Evolutionary conservation across 2,888 invertebrate species (phyloP).

Genomic region (Limnephilus marmoratus): DNA sequence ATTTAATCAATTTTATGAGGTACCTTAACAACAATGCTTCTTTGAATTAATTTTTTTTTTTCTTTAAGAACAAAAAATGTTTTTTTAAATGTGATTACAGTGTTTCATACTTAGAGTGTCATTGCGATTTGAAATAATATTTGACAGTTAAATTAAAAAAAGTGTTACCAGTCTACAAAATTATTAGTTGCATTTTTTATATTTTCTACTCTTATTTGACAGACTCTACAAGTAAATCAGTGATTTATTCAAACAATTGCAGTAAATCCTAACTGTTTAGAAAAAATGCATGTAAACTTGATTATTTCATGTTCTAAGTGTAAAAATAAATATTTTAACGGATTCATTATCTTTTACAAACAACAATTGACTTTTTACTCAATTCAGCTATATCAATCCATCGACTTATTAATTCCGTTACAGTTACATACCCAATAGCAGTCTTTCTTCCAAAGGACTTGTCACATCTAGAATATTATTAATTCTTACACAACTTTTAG

Average conservation of each 20-base stretch:
- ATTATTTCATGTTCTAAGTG: neutral
- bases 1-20: too few relatives aligned
- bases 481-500: neutral
- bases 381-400: neutral
- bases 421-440: neutral
- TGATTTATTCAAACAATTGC: neutral
- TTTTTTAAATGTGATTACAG: too few relatives aligned
- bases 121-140: too few relatives aligned
- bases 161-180: too few relatives aligned
- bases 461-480: neutral
- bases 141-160: too few relatives aligned
- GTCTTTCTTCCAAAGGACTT: conserved; percentile 30
- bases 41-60: too few relatives aligned
- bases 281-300: neutral
- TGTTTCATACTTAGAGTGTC: too few relatives aligned
- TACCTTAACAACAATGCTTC: too few relatives aligned
- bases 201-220: too few relatives aligned
- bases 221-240: too few relatives aligned
- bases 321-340: conserved; percentile 7
- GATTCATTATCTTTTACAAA: neutral
- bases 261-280: neutral
- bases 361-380: neutral
- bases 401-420: neutral
- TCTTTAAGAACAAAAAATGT: too few relatives aligned
- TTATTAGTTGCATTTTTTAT: too few relatives aligned